phyloP scores from a whole-genome alignment of 2,888 invertebrate genomes.

The Cryptus armator region DNA sequence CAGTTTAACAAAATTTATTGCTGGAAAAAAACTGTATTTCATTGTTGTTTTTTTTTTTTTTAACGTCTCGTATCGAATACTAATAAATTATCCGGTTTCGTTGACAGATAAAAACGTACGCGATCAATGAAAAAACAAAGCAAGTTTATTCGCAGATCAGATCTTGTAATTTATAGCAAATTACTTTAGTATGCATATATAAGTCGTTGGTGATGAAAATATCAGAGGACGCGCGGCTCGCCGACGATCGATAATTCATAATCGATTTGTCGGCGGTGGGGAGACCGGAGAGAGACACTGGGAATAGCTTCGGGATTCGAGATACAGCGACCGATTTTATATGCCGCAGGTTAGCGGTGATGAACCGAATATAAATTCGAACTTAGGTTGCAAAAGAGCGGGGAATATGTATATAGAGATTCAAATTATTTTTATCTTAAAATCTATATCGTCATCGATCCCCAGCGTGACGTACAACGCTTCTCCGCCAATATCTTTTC shows the following conservation, averaged over 20 bases:
- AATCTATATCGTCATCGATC: conserved; percentile 15
- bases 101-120: no score
- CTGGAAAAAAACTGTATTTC: no score
- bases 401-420: not conserved
- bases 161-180: not conserved
- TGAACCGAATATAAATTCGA: conserved; percentile 11
- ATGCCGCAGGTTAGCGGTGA: conserved; percentile 1
- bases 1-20: no score
- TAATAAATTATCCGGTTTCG: no score
- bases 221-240: not conserved
- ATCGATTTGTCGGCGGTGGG: conserved; percentile 17
- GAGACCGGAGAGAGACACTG: not conserved
- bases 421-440: not conserved
- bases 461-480: not conserved
- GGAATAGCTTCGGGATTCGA: conserved; percentile 24
- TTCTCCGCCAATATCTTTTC: not conserved
- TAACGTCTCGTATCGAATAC: no score
- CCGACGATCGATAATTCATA: not conserved
- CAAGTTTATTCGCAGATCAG: not conserved
- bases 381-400: not conserved
- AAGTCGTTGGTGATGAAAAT: not conserved
- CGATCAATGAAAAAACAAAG: not conserved
- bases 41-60: no score
- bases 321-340: not conserved
- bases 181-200: not conserved